Percentiles rank a stretch among this genome's conserved stretches.
phyloP scores from a whole-genome alignment of 2,888 invertebrate species.

The Phaedon cochleariae region DNA sequence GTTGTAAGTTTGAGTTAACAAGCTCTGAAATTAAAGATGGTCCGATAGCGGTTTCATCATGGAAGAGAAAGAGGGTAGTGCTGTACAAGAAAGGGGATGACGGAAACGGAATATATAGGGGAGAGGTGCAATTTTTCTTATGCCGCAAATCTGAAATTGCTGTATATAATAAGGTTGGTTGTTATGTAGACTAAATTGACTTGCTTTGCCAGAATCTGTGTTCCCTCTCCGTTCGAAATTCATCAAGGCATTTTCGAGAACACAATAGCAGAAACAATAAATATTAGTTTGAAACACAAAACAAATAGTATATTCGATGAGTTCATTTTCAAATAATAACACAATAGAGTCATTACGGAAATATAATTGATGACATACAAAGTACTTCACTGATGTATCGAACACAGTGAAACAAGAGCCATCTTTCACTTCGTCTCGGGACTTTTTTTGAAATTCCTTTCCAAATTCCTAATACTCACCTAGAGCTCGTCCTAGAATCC shows the following conservation, averaged over 20 bases:
- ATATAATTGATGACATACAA: too few relatives aligned
- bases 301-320: too few relatives aligned
- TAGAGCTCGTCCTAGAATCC: too few relatives aligned
- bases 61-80: conserved; percentile 59
- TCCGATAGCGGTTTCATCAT: conserved; percentile 70
- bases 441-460: too few relatives aligned
- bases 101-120: conserved; percentile 48
- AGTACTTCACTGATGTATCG: too few relatives aligned
- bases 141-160: conserved; percentile 59
- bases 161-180: conserved; percentile 57
- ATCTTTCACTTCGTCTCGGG: too few relatives aligned
- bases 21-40: conserved; percentile 70
- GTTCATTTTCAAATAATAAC: too few relatives aligned
- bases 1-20: conserved; percentile 58
- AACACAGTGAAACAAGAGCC: too few relatives aligned
- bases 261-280: not conserved
- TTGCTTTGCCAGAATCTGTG: conserved; percentile 35
- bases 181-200: conserved; percentile 56
- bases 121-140: conserved; percentile 58
- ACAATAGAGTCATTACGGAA: too few relatives aligned
- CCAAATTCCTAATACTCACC: too few relatives aligned
- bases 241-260: conserved; percentile 30
- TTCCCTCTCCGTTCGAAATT: conserved; percentile 33
- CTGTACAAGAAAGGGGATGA: conserved; percentile 54
- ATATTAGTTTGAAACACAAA: too few relatives aligned